Percentiles rank a stretch among this genome's conserved stretches.
Conservation (phyloP, 2,888 invertebrate species). For the Teleogryllus oceanicus region DNA sequence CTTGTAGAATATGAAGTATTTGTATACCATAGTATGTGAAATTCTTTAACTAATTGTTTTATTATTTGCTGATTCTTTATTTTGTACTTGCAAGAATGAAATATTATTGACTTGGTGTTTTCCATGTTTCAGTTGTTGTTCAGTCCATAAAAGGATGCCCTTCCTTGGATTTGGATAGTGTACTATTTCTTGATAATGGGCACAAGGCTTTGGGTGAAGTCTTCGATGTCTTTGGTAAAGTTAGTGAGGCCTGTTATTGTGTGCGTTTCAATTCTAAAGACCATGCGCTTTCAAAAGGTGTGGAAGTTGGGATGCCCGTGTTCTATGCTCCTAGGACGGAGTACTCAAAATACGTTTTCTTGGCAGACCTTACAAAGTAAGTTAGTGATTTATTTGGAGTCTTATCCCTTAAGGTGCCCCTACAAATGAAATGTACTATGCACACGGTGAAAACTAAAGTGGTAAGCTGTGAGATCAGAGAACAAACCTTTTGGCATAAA, state of each 20-base stretch:
- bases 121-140: conserved; percentile 64
- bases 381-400: conserved; percentile 37
- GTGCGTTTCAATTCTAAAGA: conserved; percentile 81
- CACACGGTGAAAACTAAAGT: too few species aligned
- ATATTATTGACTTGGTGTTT: too few species aligned
- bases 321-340: conserved; percentile 77
- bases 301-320: conserved; percentile 66
- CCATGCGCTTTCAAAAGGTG: conserved; percentile 67
- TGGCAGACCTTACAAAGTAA: conserved; percentile 69
- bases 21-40: too few species aligned
- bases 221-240: conserved; percentile 89
- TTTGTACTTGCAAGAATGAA: too few species aligned
- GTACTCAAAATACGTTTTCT: conserved; percentile 72
- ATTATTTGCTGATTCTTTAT: too few species aligned
- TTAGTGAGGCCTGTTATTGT: conserved; percentile 80
- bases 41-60: too few species aligned
- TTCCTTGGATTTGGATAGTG: conserved; percentile 79
- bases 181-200: conserved; percentile 79
- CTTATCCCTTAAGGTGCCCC: too few species aligned
- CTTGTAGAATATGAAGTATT: too few species aligned
- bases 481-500: too few species aligned
- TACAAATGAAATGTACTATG: too few species aligned
- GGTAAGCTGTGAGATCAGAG: too few species aligned
- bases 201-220: conserved; percentile 72
- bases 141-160: conserved; percentile 67